Base-by-base conservation (phyloP, 2,888 invertebrate genomes). In the Orchestes rusci region DNA sequence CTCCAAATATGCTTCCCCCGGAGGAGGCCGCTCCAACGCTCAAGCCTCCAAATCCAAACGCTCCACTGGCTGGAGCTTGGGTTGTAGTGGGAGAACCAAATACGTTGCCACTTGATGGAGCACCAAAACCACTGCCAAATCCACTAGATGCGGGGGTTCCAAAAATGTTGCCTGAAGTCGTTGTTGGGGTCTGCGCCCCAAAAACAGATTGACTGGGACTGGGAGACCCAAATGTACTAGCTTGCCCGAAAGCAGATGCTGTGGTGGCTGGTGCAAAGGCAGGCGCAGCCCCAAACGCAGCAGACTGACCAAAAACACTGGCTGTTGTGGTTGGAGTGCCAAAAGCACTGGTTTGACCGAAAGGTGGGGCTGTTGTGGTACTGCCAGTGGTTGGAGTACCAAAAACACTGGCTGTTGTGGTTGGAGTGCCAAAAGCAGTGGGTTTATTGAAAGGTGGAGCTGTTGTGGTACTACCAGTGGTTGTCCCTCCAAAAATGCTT, bases 381-480 rank as follows among this genome's bases (percentile, higher is more conserved):
- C 12, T 32, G n/a, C 34, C 34, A 23, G 23, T 23, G 7, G 23
- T 10, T 7, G 7, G 5, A n/a, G n/a, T 8, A 7, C 43, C 46
- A 53, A 73, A 74, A 51, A 73, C 60, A 49, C 52, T 69, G 67
- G 18, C 59, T 61, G 53, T 33, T 5, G 28, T 69, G 67, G 15
- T 32, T 15, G 8, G 12, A 13, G 10, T 5, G 10, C 13, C 12
- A 8, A 10, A 23, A 23, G 28, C 12, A 17, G 12, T 28, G 13
- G 29, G 39, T 20, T 70, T 28, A 16, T 16, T 10, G 16, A 3
- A 4, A 4, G 28, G 5, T 8, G 38, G 3, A 16, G 28, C 8
- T 13, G 30, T 30, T 12, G 35, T 35, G 12, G 35, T 35, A 4
- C 3, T 15, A n/a, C 18, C 12, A 17, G 18, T 17, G n/a, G n/a